Evolutionary conservation across 2,797 vertebrate species (phyloP), one percentile per base, ranked within the genome.

Genomic region (Phaenicophaeus curvirostris): DNA sequence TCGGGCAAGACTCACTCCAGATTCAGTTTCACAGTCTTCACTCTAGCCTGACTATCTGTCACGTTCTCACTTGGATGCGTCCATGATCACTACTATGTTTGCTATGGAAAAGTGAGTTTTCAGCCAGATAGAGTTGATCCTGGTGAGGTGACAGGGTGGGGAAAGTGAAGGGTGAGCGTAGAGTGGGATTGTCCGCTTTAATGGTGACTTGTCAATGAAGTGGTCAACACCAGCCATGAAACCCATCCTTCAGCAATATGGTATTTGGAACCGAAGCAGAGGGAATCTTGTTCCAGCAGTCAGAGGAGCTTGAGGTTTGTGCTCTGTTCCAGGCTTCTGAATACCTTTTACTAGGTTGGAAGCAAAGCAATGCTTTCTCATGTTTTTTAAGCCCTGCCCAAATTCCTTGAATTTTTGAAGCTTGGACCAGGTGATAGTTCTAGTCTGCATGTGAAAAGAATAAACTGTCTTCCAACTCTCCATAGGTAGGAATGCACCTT

Each of bases 381-480:
- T 81, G 93, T 90, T 74, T 59, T 87, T 72, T 57, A 89, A 87
- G 68, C 69, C 76, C 69, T 95, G 62, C 91, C 92, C 91, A 91
- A 87, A 95, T 95, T 94, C 94, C 58, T 95, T 41, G 85, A 75
- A 93, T 96, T 86, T 92, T 89, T 95, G 82, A 62, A 81, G 42
- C 35, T 91, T 48, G 55, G 63, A 79, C 87, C 87, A 93, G 84
- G 73, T 94, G 76, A 95, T 95, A 46, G 85, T 79, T 93, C 58
- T 88, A 79, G 42, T 93, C 90, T 96, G 89, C 92, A 93, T 88
- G 39, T 79, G 62, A 95, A 93, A 96, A 95, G 88, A 87, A 50
- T 50, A 39, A 91, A 61, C 58, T 65, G 20, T 85, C 31, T 0
- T 0, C 27, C 73, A 87, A 11, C 19, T 94, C 89, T 93, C 68